phyloP scores from a whole-genome alignment of 2,797 vertebrate genomes.

The Spea hammondii region DNA sequence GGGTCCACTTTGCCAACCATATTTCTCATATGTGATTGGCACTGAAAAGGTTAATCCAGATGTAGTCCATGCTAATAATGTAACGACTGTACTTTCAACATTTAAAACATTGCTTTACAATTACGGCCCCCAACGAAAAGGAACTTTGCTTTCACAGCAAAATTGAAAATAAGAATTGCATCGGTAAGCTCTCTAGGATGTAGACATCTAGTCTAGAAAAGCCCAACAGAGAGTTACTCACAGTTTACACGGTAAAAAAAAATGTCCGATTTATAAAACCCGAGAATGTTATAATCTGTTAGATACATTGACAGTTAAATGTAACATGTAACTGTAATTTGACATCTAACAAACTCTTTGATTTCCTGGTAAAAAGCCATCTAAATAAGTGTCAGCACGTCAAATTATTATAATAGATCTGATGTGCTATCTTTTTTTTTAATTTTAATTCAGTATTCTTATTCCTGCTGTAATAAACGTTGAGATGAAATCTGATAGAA shows the following conservation, averaged over 20 bases:
- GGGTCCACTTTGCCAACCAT: too few relatives aligned
- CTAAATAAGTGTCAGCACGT: conserved; percentile 43
- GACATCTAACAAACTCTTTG: conserved; percentile 49
- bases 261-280: conserved; percentile 57
- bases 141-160: conserved; percentile 73
- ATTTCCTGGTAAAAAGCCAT: conserved; percentile 47
- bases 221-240: conserved; percentile 72
- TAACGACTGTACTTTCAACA: conserved; percentile 73
- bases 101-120: conserved; percentile 67
- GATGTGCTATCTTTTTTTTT: conserved; percentile 22
- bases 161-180: conserved; percentile 71
- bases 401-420: conserved; percentile 33
- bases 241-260: conserved; percentile 46
- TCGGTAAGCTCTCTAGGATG: conserved; percentile 71
- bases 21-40: too few relatives aligned
- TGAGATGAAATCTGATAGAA: conserved; percentile 32
- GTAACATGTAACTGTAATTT: conserved; percentile 33
- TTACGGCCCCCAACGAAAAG: conserved; percentile 71
- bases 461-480: conserved; percentile 18
- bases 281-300: conserved; percentile 60
- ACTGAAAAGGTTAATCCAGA: too few relatives aligned
- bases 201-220: conserved; percentile 74
- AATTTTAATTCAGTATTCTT: not conserved
- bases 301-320: conserved; percentile 60
- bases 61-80: too few relatives aligned